phyloP scores from a whole-genome alignment of 2,113 vertebrate species.

The Thoracochromis brauschi region DNA sequence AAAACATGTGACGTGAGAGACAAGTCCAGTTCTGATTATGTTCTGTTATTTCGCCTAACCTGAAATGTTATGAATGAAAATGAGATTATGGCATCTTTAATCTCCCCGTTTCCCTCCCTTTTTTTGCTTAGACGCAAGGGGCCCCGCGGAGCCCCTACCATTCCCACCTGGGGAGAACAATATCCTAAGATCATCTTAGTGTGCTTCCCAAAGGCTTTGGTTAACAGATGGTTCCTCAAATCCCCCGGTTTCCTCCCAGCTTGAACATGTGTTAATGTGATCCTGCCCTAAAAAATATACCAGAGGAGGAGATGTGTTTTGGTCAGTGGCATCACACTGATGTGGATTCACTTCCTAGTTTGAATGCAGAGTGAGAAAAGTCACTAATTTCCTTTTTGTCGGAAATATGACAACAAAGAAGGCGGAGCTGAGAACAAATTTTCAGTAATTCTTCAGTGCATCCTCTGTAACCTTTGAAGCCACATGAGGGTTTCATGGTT shows the following conservation, averaged over 20 bases:
- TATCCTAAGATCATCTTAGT: conserved; percentile 73
- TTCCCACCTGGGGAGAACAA: conserved; percentile 76
- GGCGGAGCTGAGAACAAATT: neutral
- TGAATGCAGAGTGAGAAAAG: neutral
- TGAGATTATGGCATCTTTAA: conserved; percentile 50
- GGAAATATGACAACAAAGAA: neutral
- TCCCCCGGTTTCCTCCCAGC: conserved; percentile 66
- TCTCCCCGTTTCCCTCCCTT: conserved; percentile 35
- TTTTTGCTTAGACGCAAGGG: neutral
- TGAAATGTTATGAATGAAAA: conserved; percentile 58
- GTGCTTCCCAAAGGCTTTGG: conserved; percentile 66
- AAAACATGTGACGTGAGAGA: neutral
- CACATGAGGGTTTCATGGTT: neutral
- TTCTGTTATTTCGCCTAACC: neutral
- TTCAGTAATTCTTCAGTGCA: neutral
- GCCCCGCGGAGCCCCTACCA: conserved; percentile 31
- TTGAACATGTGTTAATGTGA: conserved; percentile 65
- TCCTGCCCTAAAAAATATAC: conserved; percentile 45
- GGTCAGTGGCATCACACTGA: neutral
- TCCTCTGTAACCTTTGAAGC: neutral
- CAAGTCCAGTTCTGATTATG: neutral
- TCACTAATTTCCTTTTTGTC: neutral
- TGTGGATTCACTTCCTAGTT: neutral
- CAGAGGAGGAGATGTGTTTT: neutral
- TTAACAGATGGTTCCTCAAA: conserved; percentile 76